Conservation (phyloP, 2,797 vertebrate genomes). For the Dallia pectoralis region DNA sequence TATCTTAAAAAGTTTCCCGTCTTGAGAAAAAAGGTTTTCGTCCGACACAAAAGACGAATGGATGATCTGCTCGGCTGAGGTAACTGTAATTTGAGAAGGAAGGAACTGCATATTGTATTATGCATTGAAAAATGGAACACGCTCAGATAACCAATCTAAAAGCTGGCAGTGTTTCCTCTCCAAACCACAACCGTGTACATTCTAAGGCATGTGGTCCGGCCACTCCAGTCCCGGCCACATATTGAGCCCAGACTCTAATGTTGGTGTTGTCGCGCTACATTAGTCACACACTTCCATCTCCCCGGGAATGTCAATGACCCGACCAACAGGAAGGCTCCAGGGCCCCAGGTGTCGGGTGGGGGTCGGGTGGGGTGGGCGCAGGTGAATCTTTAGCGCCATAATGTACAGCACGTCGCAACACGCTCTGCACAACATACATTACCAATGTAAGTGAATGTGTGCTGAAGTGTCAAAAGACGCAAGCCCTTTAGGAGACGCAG, state of each 20-base stretch:
- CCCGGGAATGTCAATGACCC: slow-evolving; percentile 59
- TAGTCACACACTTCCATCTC: slow-evolving; percentile 37
- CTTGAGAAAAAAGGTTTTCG: not conserved
- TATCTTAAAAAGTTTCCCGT: not conserved
- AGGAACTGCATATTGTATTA: slow-evolving; percentile 27
- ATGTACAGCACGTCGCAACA: slow-evolving; percentile 44
- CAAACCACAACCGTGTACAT: not conserved
- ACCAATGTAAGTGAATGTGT: slow-evolving; percentile 16
- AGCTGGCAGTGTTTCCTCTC: slow-evolving; percentile 8
- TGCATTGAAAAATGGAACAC: slow-evolving; percentile 39
- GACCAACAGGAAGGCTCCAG: slow-evolving; percentile 50
- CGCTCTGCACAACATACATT: slow-evolving; percentile 26
- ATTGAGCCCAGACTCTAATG: slow-evolving; percentile 44
- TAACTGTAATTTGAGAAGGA: slow-evolving; percentile 30
- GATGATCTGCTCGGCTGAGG: not conserved
- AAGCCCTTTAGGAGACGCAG: slow-evolving; percentile 9
- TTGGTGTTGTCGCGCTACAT: slow-evolving; percentile 52
- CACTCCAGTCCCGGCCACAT: slow-evolving; percentile 29
- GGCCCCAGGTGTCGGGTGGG: not conserved
- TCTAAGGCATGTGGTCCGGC: slow-evolving; percentile 11
- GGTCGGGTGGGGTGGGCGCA: slow-evolving; percentile 30
- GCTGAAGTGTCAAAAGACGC: slow-evolving; percentile 1
- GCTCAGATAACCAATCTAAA: slow-evolving; percentile 46
- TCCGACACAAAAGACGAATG: not conserved
- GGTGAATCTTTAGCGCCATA: slow-evolving; percentile 54